A percentile compares a stretch with the other conserved stretches of the same genome.
These are phyloP conservation scores for Orcinus orca DNA, from an alignment of 2,113 vertebrate genomes.

Conservation along the genomic window DNA sequence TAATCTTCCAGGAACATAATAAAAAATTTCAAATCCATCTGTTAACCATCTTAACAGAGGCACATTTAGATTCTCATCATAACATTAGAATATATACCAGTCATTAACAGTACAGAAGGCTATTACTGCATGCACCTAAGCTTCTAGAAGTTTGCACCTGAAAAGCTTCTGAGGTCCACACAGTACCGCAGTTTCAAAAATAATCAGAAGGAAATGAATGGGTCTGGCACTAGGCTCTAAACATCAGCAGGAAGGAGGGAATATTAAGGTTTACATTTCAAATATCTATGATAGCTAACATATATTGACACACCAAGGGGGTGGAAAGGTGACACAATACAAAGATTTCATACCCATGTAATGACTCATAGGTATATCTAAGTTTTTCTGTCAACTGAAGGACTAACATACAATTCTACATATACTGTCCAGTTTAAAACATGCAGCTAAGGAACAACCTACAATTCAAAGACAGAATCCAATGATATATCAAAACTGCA, in stretches of 20 bases:
- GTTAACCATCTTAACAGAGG: neutral
- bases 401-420: slow-evolving; percentile 80
- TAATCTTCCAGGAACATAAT: neutral
- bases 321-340: slow-evolving; percentile 4
- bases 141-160: slow-evolving; percentile 81
- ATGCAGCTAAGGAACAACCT: slow-evolving; percentile 79
- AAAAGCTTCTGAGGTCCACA: slow-evolving; percentile 76
- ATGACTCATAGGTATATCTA: slow-evolving; percentile 20
- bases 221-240: slow-evolving; percentile 75
- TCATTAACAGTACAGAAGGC: slow-evolving; percentile 32
- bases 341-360: slow-evolving; percentile 19
- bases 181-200: slow-evolving; percentile 52
- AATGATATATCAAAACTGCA: slow-evolving; percentile 80
- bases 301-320: slow-evolving; percentile 68
- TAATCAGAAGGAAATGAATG: slow-evolving; percentile 58
- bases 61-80: slow-evolving; percentile 10
- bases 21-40: neutral
- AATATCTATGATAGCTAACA: slow-evolving; percentile 50
- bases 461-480: slow-evolving; percentile 75
- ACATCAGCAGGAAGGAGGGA: slow-evolving; percentile 12
- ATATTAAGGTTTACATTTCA: slow-evolving; percentile 54
- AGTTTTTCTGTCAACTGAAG: slow-evolving; percentile 57
- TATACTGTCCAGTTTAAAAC: slow-evolving; percentile 65
- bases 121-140: slow-evolving; percentile 79
- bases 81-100: neutral